Evolutionary conservation across 2,888 invertebrate species (phyloP).

Genomic region (Callosobruchus maculatus): DNA sequence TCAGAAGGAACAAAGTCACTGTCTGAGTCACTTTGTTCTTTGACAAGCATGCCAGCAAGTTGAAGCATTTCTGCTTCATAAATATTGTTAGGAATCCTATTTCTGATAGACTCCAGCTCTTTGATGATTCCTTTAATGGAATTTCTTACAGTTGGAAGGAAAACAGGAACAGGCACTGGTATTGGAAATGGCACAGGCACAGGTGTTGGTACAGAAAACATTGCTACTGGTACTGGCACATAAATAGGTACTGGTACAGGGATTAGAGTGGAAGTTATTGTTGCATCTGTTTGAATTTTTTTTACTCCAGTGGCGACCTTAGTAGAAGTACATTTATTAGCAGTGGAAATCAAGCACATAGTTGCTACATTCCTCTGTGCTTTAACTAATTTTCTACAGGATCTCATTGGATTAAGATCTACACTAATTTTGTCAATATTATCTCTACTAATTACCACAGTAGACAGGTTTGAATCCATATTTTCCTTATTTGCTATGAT

Average conservation of each 20-base stretch:
- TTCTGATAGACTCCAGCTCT: slow-evolving; percentile 79
- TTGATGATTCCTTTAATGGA: slow-evolving; percentile 76
- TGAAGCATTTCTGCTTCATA: slow-evolving; percentile 76
- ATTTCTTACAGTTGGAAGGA: slow-evolving; percentile 81
- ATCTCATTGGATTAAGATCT: background rate
- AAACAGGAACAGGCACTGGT: slow-evolving; percentile 80
- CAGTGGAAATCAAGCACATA: slow-evolving; percentile 42
- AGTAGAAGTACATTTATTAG: slow-evolving; percentile 61
- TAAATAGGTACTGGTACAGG: slow-evolving; percentile 85
- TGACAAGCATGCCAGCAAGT: background rate
- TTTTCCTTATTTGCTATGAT: background rate
- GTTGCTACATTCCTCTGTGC: slow-evolving; percentile 70
- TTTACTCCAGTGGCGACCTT: slow-evolving; percentile 3
- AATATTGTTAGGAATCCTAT: slow-evolving; percentile 82
- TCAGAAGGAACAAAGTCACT: background rate
- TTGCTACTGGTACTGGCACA: slow-evolving; percentile 75
- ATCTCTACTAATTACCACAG: background rate
- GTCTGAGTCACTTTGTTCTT: background rate
- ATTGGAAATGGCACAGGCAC: slow-evolving; percentile 78
- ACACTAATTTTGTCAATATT: background rate
- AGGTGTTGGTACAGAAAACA: slow-evolving; percentile 79
- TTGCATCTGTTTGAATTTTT: slow-evolving; percentile 11
- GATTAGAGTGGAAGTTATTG: slow-evolving; percentile 38
- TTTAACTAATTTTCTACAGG: background rate
- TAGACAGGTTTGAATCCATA: background rate